Evolutionary conservation across 2,888 invertebrate species (phyloP).

Genomic region (Rhingia rostrata): DNA sequence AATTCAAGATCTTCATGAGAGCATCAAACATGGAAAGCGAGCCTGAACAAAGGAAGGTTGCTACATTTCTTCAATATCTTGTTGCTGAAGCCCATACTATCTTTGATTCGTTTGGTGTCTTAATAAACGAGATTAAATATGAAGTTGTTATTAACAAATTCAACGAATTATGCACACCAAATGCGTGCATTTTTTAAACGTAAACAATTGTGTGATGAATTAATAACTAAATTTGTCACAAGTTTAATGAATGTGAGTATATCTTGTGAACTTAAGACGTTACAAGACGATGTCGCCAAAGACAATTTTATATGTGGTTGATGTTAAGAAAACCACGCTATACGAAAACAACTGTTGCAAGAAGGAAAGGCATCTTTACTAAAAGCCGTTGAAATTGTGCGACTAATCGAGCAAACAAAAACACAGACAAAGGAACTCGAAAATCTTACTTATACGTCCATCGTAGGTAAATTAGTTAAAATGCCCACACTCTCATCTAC

Average conservation of each 20-base stretch:
- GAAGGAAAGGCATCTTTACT: neutral
- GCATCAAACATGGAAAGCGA: conserved; percentile 13
- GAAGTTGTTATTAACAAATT: conserved; percentile 5
- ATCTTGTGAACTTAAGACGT: conserved; percentile 44
- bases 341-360: conserved; percentile 5
- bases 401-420: conserved; percentile 1
- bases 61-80: conserved; percentile 27
- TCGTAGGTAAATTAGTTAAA: conserved; percentile 8
- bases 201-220: conserved; percentile 39
- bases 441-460: neutral
- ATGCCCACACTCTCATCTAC: neutral
- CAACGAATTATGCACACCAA: conserved; percentile 22
- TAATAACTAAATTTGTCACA: conserved; percentile 42
- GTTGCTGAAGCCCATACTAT: conserved; percentile 13
- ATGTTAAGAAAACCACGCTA: conserved; percentile 4
- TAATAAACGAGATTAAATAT: neutral
- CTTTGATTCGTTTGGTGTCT: conserved; percentile 11
- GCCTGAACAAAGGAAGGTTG: conserved; percentile 19
- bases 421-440: conserved; percentile 10
- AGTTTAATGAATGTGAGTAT: conserved; percentile 35
- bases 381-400: conserved; percentile 11
- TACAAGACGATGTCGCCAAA: conserved; percentile 3
- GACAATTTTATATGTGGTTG: conserved; percentile 6
- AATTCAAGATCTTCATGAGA: conserved; percentile 19
- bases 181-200: conserved; percentile 33